phyloP scores from a whole-genome alignment of 2,888 invertebrate genomes.

The Rhingia campestris region DNA sequence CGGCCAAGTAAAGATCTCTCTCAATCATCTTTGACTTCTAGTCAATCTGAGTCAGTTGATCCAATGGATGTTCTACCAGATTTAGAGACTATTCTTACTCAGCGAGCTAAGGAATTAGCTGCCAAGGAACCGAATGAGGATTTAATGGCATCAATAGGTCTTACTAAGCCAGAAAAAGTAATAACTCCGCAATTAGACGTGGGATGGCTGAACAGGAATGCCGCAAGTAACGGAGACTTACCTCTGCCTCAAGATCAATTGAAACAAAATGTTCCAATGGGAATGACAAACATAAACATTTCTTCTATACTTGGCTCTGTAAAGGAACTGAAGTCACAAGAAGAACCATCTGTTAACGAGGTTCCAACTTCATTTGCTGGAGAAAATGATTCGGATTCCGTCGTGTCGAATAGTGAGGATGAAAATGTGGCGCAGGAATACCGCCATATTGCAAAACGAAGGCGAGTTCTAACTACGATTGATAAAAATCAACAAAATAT shows the following conservation, averaged over 20 bases:
- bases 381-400: conserved; percentile 86
- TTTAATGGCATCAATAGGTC: conserved; percentile 47
- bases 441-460: conserved; percentile 85
- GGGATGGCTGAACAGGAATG: conserved; percentile 85
- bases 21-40: conserved; percentile 33
- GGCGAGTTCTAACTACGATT: conserved; percentile 80
- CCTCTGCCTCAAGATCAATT: neutral
- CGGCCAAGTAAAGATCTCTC: conserved; percentile 72
- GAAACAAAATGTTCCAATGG: conserved; percentile 31
- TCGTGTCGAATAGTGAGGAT: conserved; percentile 87
- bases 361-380: neutral
- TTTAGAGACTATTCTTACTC: conserved; percentile 81
- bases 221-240: conserved; percentile 61
- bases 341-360: neutral
- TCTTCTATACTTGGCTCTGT: conserved; percentile 74
- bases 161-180: conserved; percentile 66
- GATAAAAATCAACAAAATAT: conserved; percentile 35
- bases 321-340: conserved; percentile 4
- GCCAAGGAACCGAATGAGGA: conserved; percentile 47
- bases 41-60: conserved; percentile 35
- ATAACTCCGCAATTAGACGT: conserved; percentile 81
- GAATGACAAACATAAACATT: conserved; percentile 80
- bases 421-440: conserved; percentile 83
- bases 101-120: conserved; percentile 78
- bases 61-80: conserved; percentile 78